Percentiles rank a stretch among this genome's conserved stretches.
phyloP scores from a whole-genome alignment of 2,797 vertebrate genomes.

The Pelochelys cantorii region DNA sequence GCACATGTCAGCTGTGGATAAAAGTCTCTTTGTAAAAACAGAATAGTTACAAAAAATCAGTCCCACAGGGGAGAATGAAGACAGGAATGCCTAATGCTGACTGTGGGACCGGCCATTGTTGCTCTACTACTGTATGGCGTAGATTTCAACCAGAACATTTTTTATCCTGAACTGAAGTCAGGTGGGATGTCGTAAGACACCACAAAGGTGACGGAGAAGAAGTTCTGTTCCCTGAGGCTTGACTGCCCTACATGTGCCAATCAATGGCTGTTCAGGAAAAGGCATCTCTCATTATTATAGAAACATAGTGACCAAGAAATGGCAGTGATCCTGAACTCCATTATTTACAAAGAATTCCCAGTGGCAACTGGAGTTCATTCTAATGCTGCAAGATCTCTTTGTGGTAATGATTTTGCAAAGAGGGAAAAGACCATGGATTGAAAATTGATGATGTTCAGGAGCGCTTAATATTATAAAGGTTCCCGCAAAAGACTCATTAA shows the following conservation, averaged over 20 bases:
- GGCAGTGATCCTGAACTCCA: slow-evolving; percentile 44
- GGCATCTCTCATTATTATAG: slow-evolving; percentile 65
- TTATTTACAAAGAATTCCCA: slow-evolving; percentile 73
- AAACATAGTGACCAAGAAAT: slow-evolving; percentile 43
- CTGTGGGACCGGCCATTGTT: not conserved
- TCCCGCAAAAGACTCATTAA: not conserved
- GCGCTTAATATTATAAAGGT: slow-evolving; percentile 33
- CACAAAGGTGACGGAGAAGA: slow-evolving; percentile 29
- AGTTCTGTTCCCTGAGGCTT: slow-evolving; percentile 26
- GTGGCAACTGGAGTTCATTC: slow-evolving; percentile 48
- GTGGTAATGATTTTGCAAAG: slow-evolving; percentile 10
- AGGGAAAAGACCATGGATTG: not conserved
- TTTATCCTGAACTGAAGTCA: not conserved
- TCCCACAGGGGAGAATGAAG: slow-evolving; percentile 50
- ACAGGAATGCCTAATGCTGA: slow-evolving; percentile 17
- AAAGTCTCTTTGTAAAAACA: slow-evolving; percentile 67
- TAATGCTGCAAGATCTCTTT: slow-evolving; percentile 53
- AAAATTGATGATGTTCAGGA: slow-evolving; percentile 45
- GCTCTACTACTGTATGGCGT: not conserved
- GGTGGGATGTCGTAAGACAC: slow-evolving; percentile 36
- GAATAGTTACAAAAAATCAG: slow-evolving; percentile 42
- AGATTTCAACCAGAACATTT: slow-evolving; percentile 57
- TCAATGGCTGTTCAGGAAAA: slow-evolving; percentile 28
- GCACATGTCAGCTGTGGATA: slow-evolving; percentile 62
- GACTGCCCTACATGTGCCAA: slow-evolving; percentile 54